phyloP scores from a whole-genome alignment of 2,797 vertebrate species.

The Botia almorhae region DNA sequence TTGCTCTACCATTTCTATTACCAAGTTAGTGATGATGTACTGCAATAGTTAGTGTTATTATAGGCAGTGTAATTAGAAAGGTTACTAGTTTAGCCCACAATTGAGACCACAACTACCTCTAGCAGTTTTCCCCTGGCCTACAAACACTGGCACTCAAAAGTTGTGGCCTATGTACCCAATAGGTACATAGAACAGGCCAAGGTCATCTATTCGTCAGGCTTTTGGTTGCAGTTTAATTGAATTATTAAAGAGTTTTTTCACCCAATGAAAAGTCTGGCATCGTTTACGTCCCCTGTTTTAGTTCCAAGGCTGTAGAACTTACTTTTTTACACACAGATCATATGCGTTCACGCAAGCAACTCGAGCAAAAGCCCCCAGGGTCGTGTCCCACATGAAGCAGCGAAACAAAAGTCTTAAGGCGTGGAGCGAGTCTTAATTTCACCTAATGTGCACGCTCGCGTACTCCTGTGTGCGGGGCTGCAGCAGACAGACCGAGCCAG shows the following conservation, averaged over 20 bases:
- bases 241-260: background rate
- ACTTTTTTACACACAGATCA: background rate
- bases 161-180: background rate
- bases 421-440: slow-evolving; percentile 49
- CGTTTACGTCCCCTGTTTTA: background rate
- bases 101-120: no score
- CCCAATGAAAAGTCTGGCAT: background rate
- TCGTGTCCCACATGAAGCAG: slow-evolving; percentile 66
- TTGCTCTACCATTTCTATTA: background rate
- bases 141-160: background rate
- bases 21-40: background rate
- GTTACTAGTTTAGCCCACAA: background rate
- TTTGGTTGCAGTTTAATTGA: background rate
- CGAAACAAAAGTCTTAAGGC: slow-evolving; percentile 56
- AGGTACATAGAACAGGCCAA: background rate
- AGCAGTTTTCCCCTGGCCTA: background rate
- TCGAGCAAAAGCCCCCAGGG: slow-evolving; percentile 35
- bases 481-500: slow-evolving; percentile 57
- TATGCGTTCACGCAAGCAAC: background rate
- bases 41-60: background rate
- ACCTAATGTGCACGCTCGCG: slow-evolving; percentile 35
- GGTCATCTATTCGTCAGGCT: background rate
- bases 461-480: slow-evolving; percentile 45
- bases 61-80: background rate
- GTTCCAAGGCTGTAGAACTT: background rate